Conservation (phyloP, 2,113 vertebrate genomes). For the Ageneiosus marmoratus region DNA sequence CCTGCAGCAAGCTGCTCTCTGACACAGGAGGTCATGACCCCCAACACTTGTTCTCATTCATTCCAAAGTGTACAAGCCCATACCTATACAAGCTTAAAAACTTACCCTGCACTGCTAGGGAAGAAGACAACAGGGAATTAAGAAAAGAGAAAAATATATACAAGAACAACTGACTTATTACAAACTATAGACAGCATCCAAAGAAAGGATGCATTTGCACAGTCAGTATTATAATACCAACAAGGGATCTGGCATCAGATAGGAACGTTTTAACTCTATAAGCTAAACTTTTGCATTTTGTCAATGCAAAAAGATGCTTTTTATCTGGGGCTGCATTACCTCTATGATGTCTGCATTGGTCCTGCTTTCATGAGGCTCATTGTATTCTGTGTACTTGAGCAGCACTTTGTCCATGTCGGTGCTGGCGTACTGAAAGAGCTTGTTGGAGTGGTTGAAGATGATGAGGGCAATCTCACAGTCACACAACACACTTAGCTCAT, state of each 20-base stretch:
- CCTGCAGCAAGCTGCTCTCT: conserved; percentile 38
- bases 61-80: background rate
- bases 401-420: conserved; percentile 92
- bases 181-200: background rate
- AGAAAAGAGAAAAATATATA: background rate
- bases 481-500: conserved; percentile 83
- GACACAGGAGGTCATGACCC: background rate
- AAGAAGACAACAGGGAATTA: background rate
- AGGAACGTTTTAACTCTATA: background rate
- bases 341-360: conserved; percentile 87
- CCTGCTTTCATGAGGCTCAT: conserved; percentile 85
- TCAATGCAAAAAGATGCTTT: background rate
- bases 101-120: background rate
- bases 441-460: conserved; percentile 90
- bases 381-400: conserved; percentile 89
- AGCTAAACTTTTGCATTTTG: background rate
- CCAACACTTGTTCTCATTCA: background rate
- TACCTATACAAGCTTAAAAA: background rate
- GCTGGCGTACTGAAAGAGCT: conserved; percentile 88
- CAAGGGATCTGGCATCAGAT: too few species aligned
- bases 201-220: background rate
- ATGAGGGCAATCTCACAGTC: conserved; percentile 87
- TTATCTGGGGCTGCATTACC: conserved; percentile 62
- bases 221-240: background rate
- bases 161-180: background rate